Conservation (phyloP, 2,797 vertebrate species). For the Huso huso region DNA sequence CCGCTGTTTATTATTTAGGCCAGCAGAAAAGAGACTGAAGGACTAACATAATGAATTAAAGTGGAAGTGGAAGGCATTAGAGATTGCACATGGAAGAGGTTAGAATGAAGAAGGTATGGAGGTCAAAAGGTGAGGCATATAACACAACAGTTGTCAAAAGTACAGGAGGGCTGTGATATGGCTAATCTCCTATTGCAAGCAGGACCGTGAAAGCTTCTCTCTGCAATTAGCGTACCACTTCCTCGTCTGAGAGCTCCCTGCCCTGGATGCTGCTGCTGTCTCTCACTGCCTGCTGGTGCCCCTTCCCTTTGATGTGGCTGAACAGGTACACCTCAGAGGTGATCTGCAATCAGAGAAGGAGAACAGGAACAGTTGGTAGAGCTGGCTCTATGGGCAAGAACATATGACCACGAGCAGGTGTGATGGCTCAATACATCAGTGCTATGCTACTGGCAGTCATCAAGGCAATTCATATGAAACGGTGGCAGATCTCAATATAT, state of each 20-base stretch:
- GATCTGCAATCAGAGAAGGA: conserved; percentile 64
- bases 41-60: conserved; percentile 43
- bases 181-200: conserved; percentile 64
- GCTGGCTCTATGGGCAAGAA: no score
- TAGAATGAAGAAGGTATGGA: conserved; percentile 45
- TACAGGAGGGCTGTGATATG: conserved; percentile 54
- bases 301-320: conserved; percentile 94
- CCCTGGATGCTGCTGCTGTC: conserved; percentile 98
- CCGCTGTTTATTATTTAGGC: conserved; percentile 43
- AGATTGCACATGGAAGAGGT: conserved; percentile 43
- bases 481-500: no score
- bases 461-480: no score
- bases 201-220: conserved; percentile 38
- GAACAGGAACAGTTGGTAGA: no score
- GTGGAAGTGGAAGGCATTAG: conserved; percentile 41
- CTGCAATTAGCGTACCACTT: conserved; percentile 84
- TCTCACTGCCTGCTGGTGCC: conserved; percentile 90
- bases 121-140: conserved; percentile 60
- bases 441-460: no score
- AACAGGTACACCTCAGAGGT: conserved; percentile 97
- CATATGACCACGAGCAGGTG: no score
- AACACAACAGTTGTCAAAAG: conserved; percentile 63
- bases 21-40: conserved; percentile 33
- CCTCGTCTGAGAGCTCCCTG: conserved; percentile 94
- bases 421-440: no score